phyloP scores from a whole-genome alignment of 2,888 invertebrate species.

The Alsophila aescularia region DNA sequence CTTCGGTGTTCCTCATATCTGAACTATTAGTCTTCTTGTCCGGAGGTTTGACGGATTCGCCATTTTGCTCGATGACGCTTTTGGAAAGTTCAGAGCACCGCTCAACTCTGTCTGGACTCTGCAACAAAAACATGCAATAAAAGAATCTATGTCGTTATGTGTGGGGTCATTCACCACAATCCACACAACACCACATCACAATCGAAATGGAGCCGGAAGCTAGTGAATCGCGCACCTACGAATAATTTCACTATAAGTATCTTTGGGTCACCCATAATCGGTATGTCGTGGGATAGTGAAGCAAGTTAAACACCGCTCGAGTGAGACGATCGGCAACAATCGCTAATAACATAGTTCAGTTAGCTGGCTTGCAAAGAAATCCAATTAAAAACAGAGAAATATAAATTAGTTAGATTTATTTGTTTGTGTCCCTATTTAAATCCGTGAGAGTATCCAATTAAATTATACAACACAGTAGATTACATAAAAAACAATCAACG shows the following conservation, averaged over 20 bases:
- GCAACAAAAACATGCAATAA: slow-evolving; percentile 54
- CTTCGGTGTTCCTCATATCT: slow-evolving; percentile 66
- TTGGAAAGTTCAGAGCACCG: slow-evolving; percentile 67
- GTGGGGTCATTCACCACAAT: slow-evolving; percentile 56
- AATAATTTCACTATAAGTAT: slow-evolving; percentile 55
- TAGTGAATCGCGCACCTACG: slow-evolving; percentile 49
- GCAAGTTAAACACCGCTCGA: background rate
- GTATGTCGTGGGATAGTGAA: slow-evolving; percentile 37
- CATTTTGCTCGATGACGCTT: slow-evolving; percentile 58
- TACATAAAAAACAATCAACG: slow-evolving; percentile 44
- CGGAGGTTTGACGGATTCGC: slow-evolving; percentile 56
- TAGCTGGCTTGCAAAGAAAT: background rate
- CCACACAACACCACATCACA: no score
- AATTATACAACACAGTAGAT: slow-evolving; percentile 43
- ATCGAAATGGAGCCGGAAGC: slow-evolving; percentile 46
- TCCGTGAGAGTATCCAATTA: slow-evolving; percentile 25
- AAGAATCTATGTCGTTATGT: slow-evolving; percentile 43
- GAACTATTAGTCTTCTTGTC: slow-evolving; percentile 51
- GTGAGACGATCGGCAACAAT: background rate
- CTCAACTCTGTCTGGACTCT: slow-evolving; percentile 75
- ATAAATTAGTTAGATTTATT: background rate
- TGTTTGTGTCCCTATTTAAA: background rate
- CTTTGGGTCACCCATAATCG: slow-evolving; percentile 43
- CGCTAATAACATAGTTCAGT: background rate
- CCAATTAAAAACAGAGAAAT: background rate